Evolutionary conservation across 2,797 vertebrate genomes (phyloP), one percentile per base, ranked within the genome.

Genomic region (Acridotheres tristis): DNA sequence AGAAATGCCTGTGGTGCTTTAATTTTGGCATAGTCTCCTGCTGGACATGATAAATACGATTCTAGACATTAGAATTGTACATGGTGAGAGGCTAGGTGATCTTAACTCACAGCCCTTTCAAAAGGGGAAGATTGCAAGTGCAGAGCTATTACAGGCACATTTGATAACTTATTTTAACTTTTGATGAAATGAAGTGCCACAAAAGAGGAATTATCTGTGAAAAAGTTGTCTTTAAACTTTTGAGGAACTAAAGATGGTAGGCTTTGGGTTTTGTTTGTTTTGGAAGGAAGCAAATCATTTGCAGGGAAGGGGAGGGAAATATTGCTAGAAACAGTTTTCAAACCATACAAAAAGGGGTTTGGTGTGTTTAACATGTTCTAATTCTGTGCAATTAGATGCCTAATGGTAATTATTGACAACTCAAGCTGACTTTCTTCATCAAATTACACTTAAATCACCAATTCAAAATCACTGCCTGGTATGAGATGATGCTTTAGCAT

Each of bases 361-460:
- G 63, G 38, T 89, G n/a, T 68, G 61, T 71, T 85, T 43, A 89
- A 47, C 17, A 4, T 65, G 58, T 81, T 93, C 40, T 80, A n/a
- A 38, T 68, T 89, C 63, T 76, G 32, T 59, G 77, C 61, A 93
- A 69, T 95, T 95, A 95, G 50, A 73, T 50, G 59, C 59, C 53
- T 91, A 50, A 63, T 90, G 27, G 48, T 76, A 76, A 89, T 93
- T 90, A 89, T 18, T 77, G 84, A 59, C 78, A 53, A 58, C 42
- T 85, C 53, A 83, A 67, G 50, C 57, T 51, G 68, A 65, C 68
- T 58, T 87, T 58, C 42, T 89, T 94, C 68, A 54, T 88, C 47
- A 66, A 78, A 74, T 89, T 55, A 62, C 18, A 3, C 29, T 80
- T 83, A 81, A 95, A 80, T 89, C 18, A 51, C 47, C 40, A 53